Evolutionary conservation across 2,888 invertebrate genomes (phyloP).

Genomic region (Agrochola macilenta): DNA sequence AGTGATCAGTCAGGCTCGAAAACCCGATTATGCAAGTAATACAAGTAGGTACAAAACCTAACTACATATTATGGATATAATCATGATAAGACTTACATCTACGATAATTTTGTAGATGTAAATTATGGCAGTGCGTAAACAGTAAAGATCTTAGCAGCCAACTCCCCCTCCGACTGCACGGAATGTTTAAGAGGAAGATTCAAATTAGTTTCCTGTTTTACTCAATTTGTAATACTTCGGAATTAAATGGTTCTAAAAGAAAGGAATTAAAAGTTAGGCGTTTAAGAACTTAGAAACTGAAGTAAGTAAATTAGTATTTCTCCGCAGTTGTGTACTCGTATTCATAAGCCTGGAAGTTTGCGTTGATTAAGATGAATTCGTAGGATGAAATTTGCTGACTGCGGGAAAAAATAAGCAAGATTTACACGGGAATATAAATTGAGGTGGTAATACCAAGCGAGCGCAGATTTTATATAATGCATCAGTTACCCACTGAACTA

Average conservation of each 20-base stretch:
- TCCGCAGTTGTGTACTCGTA: conserved; percentile 40
- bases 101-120: neutral
- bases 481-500: conserved; percentile 53
- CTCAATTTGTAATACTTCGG: conserved; percentile 58
- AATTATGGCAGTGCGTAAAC: conserved; percentile 28
- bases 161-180: conserved; percentile 3
- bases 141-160: conserved; percentile 13
- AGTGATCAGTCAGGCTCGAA: neutral
- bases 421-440: conserved; percentile 64
- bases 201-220: conserved; percentile 57
- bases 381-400: conserved; percentile 59
- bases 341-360: conserved; percentile 44
- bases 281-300: conserved; percentile 54
- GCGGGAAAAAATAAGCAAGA: conserved; percentile 62
- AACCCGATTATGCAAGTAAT: neutral
- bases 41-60: neutral
- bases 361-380: conserved; percentile 65
- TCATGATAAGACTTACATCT: neutral
- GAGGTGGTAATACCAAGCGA: conserved; percentile 59
- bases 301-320: conserved; percentile 59
- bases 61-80: no score
- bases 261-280: conserved; percentile 54
- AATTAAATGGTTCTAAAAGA: conserved; percentile 54
- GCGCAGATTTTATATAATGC: conserved; percentile 67
- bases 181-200: conserved; percentile 46